A percentile compares a stretch with the other conserved stretches of the same genome.
Conservation (phyloP, 1,140 invertebrate species). For the Belonocnema kinseyi region DNA sequence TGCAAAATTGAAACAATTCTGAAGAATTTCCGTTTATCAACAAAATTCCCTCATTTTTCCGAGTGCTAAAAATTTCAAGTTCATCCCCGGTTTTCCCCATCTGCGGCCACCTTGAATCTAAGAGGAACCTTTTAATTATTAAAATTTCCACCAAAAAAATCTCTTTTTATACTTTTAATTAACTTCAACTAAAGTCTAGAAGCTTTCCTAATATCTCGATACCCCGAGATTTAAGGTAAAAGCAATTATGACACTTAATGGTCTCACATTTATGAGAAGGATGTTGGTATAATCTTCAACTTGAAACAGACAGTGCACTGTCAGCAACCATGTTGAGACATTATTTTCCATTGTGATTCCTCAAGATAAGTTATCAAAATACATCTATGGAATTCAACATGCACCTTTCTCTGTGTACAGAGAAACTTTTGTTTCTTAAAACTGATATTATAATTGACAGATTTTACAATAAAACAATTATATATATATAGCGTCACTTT, state of each 20-base stretch:
- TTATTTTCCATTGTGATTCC: neutral
- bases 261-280: slow-evolving; percentile 6
- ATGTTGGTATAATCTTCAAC: neutral
- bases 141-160: slow-evolving; percentile 1
- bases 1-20: no score
- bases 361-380: slow-evolving; percentile 18
- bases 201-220: neutral
- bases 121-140: no score
- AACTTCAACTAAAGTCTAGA: slow-evolving; percentile 1
- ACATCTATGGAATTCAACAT: neutral
- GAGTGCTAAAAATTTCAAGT: no score
- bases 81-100: no score
- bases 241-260: slow-evolving; percentile 24
- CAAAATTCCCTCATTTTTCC: no score
- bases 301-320: slow-evolving; percentile 21
- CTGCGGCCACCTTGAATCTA: no score
- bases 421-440: no score
- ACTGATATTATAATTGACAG: no score
- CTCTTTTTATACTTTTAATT: neutral
- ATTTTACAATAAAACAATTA: no score
- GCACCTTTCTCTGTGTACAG: neutral
- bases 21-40: no score
- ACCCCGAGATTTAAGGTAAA: neutral
- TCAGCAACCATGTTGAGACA: slow-evolving; percentile 18
- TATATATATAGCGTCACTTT: no score